phyloP scores from a whole-genome alignment of 2,888 invertebrate genomes.

The Endotricha flammealis region DNA sequence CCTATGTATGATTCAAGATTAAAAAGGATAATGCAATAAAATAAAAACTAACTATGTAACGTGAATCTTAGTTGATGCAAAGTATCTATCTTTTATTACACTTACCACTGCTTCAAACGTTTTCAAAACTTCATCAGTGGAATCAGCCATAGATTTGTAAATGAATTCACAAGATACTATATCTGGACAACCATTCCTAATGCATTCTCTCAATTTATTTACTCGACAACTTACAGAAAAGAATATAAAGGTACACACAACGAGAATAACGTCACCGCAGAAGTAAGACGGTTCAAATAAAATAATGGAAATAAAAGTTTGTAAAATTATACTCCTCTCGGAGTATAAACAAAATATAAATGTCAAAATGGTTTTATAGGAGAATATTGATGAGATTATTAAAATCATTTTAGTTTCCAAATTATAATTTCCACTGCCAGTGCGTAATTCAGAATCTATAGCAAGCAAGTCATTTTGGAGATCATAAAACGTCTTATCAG shows the following conservation, averaged over 20 bases:
- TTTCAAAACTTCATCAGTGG: conserved; percentile 10
- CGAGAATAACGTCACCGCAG: neutral
- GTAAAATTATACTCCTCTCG: neutral
- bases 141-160: conserved; percentile 12
- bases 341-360: neutral
- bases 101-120: conserved; percentile 14
- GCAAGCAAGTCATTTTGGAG: conserved; percentile 5
- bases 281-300: neutral
- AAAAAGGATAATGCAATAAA: too few relatives aligned
- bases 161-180: conserved; percentile 12
- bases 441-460: conserved; percentile 5
- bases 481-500: conserved; percentile 3
- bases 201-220: conserved; percentile 3
- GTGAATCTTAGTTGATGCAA: too few relatives aligned
- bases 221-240: conserved; percentile 9
- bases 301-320: neutral
- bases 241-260: conserved; percentile 9
- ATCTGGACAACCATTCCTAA: conserved; percentile 4
- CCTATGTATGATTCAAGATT: too few relatives aligned
- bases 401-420: conserved; percentile 7
- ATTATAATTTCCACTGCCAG: conserved; percentile 1
- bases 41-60: too few relatives aligned
- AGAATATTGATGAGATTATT: neutral
- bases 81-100: too few relatives aligned
- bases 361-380: neutral